phyloP scores from a whole-genome alignment of 2,113 vertebrate genomes.

The Pristiophorus japonicus region DNA sequence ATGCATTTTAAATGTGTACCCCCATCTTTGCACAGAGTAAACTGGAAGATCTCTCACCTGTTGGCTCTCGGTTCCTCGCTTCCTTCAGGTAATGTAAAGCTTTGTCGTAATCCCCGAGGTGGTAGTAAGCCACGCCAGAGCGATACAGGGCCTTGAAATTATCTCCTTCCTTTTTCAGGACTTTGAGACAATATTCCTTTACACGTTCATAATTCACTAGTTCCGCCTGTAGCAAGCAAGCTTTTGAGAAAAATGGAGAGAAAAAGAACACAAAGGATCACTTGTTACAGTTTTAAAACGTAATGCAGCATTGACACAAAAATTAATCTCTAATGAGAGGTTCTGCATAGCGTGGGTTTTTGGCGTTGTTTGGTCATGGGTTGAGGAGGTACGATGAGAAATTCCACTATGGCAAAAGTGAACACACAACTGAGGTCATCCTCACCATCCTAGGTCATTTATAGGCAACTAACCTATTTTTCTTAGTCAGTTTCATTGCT shows the following conservation, averaged over 20 bases:
- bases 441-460: not conserved
- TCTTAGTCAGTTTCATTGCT: not conserved
- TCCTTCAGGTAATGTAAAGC: conserved; percentile 95
- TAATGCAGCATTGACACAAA: not conserved
- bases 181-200: conserved; percentile 97
- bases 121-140: conserved; percentile 94
- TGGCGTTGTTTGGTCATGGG: not conserved
- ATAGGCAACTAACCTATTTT: not conserved
- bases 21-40: not conserved
- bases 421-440: not conserved
- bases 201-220: conserved; percentile 96
- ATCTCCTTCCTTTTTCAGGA: conserved; percentile 89
- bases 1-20: not conserved
- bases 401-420: not conserved
- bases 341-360: not conserved
- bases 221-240: conserved; percentile 94
- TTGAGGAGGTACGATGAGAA: not conserved
- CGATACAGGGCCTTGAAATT: conserved; percentile 98
- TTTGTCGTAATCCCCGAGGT: conserved; percentile 93
- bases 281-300: not conserved
- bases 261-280: not conserved
- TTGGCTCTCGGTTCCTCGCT: conserved; percentile 85
- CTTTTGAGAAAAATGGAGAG: conserved; percentile 50
- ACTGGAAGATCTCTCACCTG: conserved; percentile 60
- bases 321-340: not conserved